These are phyloP conservation scores for Amniataba percoides DNA, from an alignment of 2,797 vertebrate species.

Conservation along the genomic window DNA sequence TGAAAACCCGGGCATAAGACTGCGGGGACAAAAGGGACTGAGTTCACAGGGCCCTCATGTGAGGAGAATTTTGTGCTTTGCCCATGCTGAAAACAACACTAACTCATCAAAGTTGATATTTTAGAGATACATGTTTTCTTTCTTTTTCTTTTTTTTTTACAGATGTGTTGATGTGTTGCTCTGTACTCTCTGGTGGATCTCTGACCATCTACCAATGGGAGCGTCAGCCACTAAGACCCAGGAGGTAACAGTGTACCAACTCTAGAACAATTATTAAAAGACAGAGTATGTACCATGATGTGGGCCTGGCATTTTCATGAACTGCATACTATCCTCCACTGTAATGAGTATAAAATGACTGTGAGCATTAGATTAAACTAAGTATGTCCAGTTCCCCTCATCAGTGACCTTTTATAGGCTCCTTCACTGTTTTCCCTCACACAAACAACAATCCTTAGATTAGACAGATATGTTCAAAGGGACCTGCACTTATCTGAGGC, in stretches of 20 bases:
- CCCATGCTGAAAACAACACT: not conserved
- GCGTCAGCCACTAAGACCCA: not conserved
- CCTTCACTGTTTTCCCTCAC: slow-evolving; percentile 11
- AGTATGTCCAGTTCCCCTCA: slow-evolving; percentile 19
- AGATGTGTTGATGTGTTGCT: not conserved
- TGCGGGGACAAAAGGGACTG: too few species aligned
- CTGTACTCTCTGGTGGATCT: not conserved
- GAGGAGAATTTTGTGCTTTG: too few species aligned
- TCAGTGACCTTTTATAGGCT: slow-evolving; percentile 36
- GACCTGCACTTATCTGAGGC: slow-evolving; percentile 21
- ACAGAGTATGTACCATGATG: not conserved
- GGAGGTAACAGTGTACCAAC: not conserved
- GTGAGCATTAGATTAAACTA: slow-evolving; percentile 7
- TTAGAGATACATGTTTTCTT: not conserved
- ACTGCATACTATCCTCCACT: slow-evolving; percentile 4
- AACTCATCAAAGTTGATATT: not conserved
- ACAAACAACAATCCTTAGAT: slow-evolving; percentile 30
- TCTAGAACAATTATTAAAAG: slow-evolving; percentile 11
- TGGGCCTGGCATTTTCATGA: not conserved
- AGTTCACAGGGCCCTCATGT: too few species aligned
- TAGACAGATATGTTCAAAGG: slow-evolving; percentile 30
- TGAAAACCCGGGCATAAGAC: too few species aligned
- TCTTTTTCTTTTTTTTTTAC: not conserved
- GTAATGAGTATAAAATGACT: slow-evolving; percentile 26
- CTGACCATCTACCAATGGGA: slow-evolving; percentile 1